Evolutionary conservation across 2,888 invertebrate species (phyloP).

Genomic region (Chrysolina oricalcia): DNA sequence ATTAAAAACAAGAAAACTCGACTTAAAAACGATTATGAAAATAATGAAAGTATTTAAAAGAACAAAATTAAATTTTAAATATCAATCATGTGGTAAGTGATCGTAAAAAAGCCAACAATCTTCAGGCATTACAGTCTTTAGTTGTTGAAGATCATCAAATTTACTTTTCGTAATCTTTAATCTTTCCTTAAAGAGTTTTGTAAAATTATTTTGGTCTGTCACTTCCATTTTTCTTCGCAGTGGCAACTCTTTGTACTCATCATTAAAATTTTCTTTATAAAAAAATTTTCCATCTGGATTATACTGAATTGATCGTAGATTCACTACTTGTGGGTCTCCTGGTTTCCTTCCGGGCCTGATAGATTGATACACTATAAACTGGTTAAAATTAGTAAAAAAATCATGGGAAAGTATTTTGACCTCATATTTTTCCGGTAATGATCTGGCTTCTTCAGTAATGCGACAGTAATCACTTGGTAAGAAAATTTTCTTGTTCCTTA

Average conservation of each 20-base stretch:
- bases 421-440: slow-evolving; percentile 43
- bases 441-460: slow-evolving; percentile 45
- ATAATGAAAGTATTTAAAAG: background rate
- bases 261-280: slow-evolving; percentile 34
- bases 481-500: slow-evolving; percentile 46
- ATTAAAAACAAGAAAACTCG: background rate
- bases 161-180: background rate
- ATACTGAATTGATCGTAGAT: slow-evolving; percentile 45
- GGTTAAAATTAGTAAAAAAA: slow-evolving; percentile 40
- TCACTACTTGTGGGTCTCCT: slow-evolving; percentile 44
- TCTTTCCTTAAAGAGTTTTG: background rate
- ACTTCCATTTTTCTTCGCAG: slow-evolving; percentile 28
- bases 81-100: slow-evolving; percentile 26
- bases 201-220: background rate
- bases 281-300: slow-evolving; percentile 24
- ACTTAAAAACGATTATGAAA: background rate
- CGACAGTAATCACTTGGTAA: slow-evolving; percentile 49
- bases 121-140: slow-evolving; percentile 30
- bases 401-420: slow-evolving; percentile 30
- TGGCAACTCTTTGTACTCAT: slow-evolving; percentile 32
- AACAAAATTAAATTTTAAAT: background rate
- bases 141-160: slow-evolving; percentile 36
- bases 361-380: slow-evolving; percentile 36
- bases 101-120: slow-evolving; percentile 37
- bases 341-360: slow-evolving; percentile 45